phyloP scores from a whole-genome alignment of 2,888 invertebrate genomes.

The Kryphioiulus occultus region DNA sequence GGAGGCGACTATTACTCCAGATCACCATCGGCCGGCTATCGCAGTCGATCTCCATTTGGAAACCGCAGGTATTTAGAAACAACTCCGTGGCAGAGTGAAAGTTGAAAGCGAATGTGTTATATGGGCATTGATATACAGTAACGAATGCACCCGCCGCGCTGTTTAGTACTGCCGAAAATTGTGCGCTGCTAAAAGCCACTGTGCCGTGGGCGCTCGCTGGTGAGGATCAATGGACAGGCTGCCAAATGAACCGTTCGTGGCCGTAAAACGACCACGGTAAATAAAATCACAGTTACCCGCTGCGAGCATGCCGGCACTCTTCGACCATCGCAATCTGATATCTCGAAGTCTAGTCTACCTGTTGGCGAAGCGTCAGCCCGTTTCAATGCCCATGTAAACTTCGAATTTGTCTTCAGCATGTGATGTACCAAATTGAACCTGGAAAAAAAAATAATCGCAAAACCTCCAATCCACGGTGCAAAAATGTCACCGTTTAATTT shows the following conservation, averaged over 20 bases:
- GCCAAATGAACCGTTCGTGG: neutral
- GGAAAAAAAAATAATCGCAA: neutral
- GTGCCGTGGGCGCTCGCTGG: neutral
- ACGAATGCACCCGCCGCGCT: neutral
- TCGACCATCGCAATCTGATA: neutral
- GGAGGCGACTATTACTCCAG: constrained; percentile 54
- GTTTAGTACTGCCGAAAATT: neutral
- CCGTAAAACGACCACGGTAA: neutral
- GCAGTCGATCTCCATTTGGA: constrained; percentile 67
- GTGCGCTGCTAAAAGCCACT: neutral
- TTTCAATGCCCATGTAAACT: constrained; percentile 43
- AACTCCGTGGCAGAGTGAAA: neutral
- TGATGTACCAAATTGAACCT: neutral
- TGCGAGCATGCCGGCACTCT: neutral
- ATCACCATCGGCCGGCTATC: constrained; percentile 62
- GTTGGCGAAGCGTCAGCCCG: neutral
- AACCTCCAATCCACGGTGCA: neutral
- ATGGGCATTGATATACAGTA: constrained; percentile 41
- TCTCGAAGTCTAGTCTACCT: neutral
- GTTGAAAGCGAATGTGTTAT: constrained; percentile 35
- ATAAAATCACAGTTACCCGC: too few relatives aligned
- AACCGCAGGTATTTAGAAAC: constrained; percentile 65
- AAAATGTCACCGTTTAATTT: neutral
- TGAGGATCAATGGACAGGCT: neutral
- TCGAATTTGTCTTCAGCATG: constrained; percentile 32